These are phyloP conservation scores for Eulithis testata DNA, from an alignment of 2,888 invertebrate genomes.

Conservation along the genomic window DNA sequence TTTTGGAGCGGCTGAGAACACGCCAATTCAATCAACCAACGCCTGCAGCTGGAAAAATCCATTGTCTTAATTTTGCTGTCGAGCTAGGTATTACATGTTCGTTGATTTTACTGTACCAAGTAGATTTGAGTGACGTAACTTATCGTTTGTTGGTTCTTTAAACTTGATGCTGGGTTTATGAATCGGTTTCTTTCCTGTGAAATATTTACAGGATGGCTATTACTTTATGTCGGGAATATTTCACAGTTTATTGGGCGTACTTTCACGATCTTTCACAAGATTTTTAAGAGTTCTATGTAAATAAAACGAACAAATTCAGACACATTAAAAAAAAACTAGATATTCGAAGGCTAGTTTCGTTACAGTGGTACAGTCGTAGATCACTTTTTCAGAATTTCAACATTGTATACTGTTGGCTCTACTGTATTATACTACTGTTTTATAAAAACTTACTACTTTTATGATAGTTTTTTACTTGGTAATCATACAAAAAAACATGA, in stretches of 20 bases:
- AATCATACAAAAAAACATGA: too few relatives aligned
- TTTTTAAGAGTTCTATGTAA: too few relatives aligned
- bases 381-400: too few relatives aligned
- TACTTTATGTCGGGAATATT: neutral
- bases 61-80: slow-evolving; percentile 53
- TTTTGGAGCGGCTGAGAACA: slow-evolving; percentile 11
- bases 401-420: too few relatives aligned
- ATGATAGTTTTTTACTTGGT: too few relatives aligned
- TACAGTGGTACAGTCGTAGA: too few relatives aligned
- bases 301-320: too few relatives aligned
- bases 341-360: too few relatives aligned
- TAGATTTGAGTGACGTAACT: slow-evolving; percentile 20
- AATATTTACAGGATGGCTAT: neutral
- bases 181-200: slow-evolving; percentile 9
- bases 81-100: slow-evolving; percentile 27
- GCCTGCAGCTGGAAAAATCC: slow-evolving; percentile 55
- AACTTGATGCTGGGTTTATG: slow-evolving; percentile 15
- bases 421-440: too few relatives aligned
- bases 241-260: neutral
- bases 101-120: slow-evolving; percentile 24
- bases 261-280: neutral
- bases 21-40: slow-evolving; percentile 50
- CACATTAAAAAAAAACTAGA: too few relatives aligned
- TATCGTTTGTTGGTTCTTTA: slow-evolving; percentile 18
- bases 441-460: too few relatives aligned